Conservation (phyloP, 2,113 vertebrate genomes). For the Corythaixoides concolor region DNA sequence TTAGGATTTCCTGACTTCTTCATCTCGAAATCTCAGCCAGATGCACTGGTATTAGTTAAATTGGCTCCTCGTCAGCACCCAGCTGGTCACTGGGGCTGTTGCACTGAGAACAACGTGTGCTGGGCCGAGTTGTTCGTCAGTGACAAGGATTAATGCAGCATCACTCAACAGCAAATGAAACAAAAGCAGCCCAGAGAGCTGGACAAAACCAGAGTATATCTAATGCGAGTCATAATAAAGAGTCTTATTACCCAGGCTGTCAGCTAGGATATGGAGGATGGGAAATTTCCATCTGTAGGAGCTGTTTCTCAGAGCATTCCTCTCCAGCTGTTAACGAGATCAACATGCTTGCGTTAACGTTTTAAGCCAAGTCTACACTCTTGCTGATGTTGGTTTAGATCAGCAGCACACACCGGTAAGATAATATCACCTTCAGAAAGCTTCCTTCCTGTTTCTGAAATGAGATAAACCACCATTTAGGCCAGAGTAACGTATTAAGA, state of each 20-base stretch:
- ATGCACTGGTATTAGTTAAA: not conserved
- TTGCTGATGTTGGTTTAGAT: not conserved
- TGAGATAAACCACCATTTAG: not conserved
- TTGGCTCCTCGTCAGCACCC: not conserved
- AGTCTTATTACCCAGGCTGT: constrained; percentile 74
- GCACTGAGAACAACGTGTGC: accelerated
- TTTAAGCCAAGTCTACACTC: not conserved
- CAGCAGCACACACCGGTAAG: constrained; percentile 32
- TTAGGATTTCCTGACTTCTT: not conserved
- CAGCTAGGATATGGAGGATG: constrained; percentile 80
- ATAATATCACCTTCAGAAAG: constrained; percentile 81
- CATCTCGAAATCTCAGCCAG: not conserved
- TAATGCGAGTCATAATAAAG: not conserved
- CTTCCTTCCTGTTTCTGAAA: constrained; percentile 70
- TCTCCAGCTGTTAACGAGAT: constrained; percentile 64
- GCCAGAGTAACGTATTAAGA: not conserved
- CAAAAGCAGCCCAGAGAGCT: not conserved
- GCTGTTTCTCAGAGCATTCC: constrained; percentile 73
- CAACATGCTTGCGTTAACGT: not conserved
- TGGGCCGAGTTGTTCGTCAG: not conserved
- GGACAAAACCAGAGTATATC: not conserved
- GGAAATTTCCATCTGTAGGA: constrained; percentile 79
- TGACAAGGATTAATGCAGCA: not conserved
- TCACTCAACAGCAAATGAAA: not conserved
- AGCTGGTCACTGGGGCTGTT: not conserved